These are phyloP conservation scores for Chironomus striatipennis DNA, from an alignment of 1,140 invertebrate species.

Conservation along the genomic window DNA sequence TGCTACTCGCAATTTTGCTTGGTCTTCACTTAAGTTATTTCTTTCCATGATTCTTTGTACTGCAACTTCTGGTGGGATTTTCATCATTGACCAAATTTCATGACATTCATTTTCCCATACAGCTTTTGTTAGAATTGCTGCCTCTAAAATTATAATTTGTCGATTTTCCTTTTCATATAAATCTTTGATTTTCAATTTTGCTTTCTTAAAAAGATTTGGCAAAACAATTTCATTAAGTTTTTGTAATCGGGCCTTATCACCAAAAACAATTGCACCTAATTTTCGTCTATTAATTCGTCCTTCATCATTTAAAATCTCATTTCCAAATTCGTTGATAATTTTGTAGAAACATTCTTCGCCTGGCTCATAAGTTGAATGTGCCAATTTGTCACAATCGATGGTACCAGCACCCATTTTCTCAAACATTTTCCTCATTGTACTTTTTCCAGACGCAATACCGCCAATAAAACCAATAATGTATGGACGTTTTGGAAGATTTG, in stretches of 20 bases:
- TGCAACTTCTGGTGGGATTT: slow-evolving; percentile 74
- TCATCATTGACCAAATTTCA: slow-evolving; percentile 89
- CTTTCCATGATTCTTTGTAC: slow-evolving; percentile 66
- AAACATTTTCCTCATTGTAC: slow-evolving; percentile 65
- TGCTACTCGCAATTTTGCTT: slow-evolving; percentile 63
- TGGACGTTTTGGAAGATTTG: slow-evolving; percentile 53
- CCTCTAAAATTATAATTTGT: slow-evolving; percentile 80
- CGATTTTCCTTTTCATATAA: slow-evolving; percentile 44
- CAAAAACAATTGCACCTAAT: slow-evolving; percentile 80
- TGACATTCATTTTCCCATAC: slow-evolving; percentile 76
- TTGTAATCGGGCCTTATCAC: slow-evolving; percentile 50
- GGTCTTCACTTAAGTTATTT: slow-evolving; percentile 63
- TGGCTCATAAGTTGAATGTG: slow-evolving; percentile 78
- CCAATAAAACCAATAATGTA: slow-evolving; percentile 93
- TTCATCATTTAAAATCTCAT: slow-evolving; percentile 49
- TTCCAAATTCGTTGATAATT: slow-evolving; percentile 71
- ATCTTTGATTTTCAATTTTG: slow-evolving; percentile 47
- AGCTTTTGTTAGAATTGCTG: slow-evolving; percentile 83
- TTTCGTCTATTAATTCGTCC: slow-evolving; percentile 68
- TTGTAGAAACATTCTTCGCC: slow-evolving; percentile 62
- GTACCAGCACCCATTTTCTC: slow-evolving; percentile 65
- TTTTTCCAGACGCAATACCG: slow-evolving; percentile 93
- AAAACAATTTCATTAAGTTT: slow-evolving; percentile 81
- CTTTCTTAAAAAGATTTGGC: slow-evolving; percentile 71
- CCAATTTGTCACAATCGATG: slow-evolving; percentile 88